These are phyloP conservation scores for Chamaea fasciata DNA, from an alignment of 2,113 vertebrate species.

Conservation along the genomic window DNA sequence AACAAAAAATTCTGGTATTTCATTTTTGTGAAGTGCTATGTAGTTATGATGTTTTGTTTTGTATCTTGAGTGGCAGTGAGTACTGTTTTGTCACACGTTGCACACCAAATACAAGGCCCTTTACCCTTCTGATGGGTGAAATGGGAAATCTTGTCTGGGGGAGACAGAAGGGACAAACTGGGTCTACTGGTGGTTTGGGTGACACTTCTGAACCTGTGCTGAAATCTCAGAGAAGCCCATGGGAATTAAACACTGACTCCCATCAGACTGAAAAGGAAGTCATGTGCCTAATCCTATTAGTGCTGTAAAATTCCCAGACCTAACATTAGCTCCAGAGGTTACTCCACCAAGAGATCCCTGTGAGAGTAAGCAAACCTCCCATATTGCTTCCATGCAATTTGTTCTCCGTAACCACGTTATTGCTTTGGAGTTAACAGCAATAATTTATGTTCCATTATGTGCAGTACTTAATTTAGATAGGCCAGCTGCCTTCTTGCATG, in stretches of 20 bases:
- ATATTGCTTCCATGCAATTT: neutral
- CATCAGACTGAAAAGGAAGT: neutral
- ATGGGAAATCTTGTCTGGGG: neutral
- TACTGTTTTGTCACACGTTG: neutral
- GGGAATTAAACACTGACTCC: constrained; percentile 7
- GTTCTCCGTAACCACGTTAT: neutral
- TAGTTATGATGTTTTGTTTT: neutral
- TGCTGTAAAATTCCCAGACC: constrained; percentile 38
- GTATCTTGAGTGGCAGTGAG: neutral
- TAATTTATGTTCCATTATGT: constrained; percentile 20
- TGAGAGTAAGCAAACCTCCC: neutral
- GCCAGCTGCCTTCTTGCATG: neutral
- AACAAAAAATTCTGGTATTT: neutral
- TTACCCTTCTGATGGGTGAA: neutral
- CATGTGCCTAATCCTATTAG: constrained; percentile 31
- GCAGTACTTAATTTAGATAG: neutral
- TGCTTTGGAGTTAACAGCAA: neutral
- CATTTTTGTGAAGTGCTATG: neutral
- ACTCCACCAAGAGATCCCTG: neutral
- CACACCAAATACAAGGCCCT: neutral
- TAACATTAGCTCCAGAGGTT: neutral
- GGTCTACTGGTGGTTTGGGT: neutral
- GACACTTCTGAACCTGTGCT: neutral
- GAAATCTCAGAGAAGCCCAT: neutral
- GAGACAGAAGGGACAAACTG: neutral